Percentiles rank a stretch among this genome's conserved stretches.
Conservation (phyloP, 2,888 invertebrate genomes). For the Caenorhabditis macrosperma region DNA sequence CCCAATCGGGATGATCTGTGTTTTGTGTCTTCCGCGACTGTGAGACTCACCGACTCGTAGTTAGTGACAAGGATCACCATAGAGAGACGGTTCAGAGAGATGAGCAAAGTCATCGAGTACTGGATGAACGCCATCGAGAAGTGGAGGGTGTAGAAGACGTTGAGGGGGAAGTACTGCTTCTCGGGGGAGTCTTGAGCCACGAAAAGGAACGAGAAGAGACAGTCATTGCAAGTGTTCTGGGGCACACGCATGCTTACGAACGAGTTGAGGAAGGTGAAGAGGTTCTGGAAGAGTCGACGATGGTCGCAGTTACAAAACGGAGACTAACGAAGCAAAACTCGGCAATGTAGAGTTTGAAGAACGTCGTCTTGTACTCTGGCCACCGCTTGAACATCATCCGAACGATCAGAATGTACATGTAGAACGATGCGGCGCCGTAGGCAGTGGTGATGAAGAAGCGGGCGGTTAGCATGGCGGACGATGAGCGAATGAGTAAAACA, state of each 20-base stretch:
- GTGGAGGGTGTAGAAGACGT: conserved; percentile 48
- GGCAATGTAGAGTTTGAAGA: conserved; percentile 36
- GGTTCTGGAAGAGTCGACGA: conserved; percentile 55
- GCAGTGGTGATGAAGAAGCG: conserved; percentile 26
- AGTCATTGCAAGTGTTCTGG: conserved; percentile 54
- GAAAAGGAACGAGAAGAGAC: conserved; percentile 47
- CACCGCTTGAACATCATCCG: conserved; percentile 34
- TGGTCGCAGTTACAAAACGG: not conserved
- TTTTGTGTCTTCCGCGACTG: not conserved
- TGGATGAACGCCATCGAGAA: conserved; percentile 49
- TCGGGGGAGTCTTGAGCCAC: conserved; percentile 5
- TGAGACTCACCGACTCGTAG: conserved; percentile 31
- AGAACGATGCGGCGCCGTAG: conserved; percentile 22
- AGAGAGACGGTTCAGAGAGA: conserved; percentile 44
- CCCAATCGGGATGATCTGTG: too few species aligned
- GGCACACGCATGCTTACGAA: conserved; percentile 55
- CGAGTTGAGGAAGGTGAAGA: conserved; percentile 54
- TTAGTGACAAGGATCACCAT: conserved; percentile 41
- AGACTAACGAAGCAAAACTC: conserved; percentile 37
- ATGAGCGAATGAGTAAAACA: conserved; percentile 2
- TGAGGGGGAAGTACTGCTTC: conserved; percentile 13
- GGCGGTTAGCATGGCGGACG: conserved; percentile 28
- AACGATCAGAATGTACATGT: conserved; percentile 20
- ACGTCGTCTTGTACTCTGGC: conserved; percentile 38
- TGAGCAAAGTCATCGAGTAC: conserved; percentile 44